phyloP scores from a whole-genome alignment of 2,113 vertebrate species.

The Campylomormyrus tamandua region DNA sequence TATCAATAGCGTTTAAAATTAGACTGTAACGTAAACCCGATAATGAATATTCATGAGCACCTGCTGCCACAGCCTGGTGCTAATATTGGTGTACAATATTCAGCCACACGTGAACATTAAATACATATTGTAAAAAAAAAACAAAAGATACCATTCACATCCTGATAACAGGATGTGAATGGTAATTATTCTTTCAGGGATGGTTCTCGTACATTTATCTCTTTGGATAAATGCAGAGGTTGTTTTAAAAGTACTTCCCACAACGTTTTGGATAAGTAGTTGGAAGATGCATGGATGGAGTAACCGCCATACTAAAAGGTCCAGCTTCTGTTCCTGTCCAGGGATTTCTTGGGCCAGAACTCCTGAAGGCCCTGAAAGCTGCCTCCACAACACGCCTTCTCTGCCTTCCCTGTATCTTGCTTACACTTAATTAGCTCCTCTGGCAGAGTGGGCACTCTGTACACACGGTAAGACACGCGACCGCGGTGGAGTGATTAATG shows the following conservation, averaged over 20 bases:
- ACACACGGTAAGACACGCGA: constrained; percentile 21
- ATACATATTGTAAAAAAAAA: background rate
- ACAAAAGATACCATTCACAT: background rate
- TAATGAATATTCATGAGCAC: constrained; percentile 11
- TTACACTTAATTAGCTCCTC: constrained; percentile 38
- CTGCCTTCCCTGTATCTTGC: constrained; percentile 14
- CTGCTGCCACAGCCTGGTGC: background rate
- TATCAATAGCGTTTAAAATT: constrained; percentile 8
- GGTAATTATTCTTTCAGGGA: background rate
- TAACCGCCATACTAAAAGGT: background rate
- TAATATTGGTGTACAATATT: background rate
- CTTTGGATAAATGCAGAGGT: background rate
- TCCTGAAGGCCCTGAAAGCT: background rate
- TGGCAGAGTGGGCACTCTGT: constrained; percentile 31
- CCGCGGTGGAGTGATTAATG: constrained; percentile 30
- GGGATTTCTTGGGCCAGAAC: background rate
- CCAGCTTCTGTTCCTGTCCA: background rate
- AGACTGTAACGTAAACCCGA: background rate
- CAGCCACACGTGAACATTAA: background rate
- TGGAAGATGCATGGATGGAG: background rate
- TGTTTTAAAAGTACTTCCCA: background rate
- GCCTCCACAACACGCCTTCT: background rate
- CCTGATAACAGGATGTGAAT: background rate
- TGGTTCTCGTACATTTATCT: background rate
- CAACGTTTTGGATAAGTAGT: background rate